These are phyloP conservation scores for Sinocyclocheilus anophthalmus DNA, from an alignment of 2,113 vertebrate species.

Conservation along the genomic window DNA sequence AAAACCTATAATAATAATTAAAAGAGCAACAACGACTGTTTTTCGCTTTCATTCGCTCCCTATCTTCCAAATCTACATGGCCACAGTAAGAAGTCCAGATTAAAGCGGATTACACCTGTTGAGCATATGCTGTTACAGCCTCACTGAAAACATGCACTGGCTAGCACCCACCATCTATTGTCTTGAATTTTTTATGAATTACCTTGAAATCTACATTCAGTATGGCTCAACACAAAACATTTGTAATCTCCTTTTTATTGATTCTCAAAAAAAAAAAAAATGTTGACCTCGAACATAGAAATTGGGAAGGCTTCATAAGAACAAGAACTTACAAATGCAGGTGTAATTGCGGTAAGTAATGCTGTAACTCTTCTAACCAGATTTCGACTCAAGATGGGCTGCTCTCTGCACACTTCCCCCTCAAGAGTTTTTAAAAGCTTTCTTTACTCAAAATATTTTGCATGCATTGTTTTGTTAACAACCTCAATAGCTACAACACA, in stretches of 20 bases:
- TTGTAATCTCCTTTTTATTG: conserved; percentile 21
- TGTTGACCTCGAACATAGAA: conserved; percentile 2
- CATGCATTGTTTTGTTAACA: conserved; percentile 31
- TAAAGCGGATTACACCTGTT: conserved; percentile 50
- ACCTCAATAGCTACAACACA: conserved; percentile 28
- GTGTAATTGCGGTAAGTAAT: background rate
- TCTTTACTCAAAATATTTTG: background rate
- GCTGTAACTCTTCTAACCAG: background rate
- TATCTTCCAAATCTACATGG: background rate
- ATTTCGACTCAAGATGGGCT: background rate
- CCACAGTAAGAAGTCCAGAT: conserved; percentile 41
- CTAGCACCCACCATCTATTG: background rate
- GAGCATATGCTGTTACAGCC: conserved; percentile 45
- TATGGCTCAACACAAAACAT: background rate
- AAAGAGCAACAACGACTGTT: background rate
- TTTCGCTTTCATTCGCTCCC: background rate
- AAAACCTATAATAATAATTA: background rate
- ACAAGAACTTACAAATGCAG: conserved; percentile 31
- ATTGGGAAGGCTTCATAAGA: conserved; percentile 24
- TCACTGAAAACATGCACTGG: background rate
- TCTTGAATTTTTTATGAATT: background rate
- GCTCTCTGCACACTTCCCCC: background rate
- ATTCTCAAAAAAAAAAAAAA: conserved; percentile 18
- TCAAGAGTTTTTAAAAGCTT: background rate
- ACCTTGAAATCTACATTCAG: background rate